Evolutionary conservation across 1,140 invertebrate genomes (phyloP).

Genomic region (Bradynema listronoti): DNA sequence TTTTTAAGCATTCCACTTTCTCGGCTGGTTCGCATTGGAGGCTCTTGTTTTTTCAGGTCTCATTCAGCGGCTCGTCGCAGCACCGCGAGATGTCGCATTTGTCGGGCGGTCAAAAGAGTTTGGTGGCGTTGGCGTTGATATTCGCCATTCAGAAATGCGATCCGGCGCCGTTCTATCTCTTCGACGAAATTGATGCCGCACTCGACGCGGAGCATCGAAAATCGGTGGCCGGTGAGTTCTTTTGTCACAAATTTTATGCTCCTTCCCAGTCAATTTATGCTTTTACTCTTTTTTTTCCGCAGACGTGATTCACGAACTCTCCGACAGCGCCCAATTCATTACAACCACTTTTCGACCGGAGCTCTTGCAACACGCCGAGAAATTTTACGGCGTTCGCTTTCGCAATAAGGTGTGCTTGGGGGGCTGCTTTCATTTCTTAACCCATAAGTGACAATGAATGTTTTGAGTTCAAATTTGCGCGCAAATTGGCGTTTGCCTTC

Average conservation of each 20-base stretch:
- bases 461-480: too few relatives aligned
- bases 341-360: constrained; percentile 87
- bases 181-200: constrained; percentile 98
- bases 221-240: constrained; percentile 80
- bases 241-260: constrained; percentile 35
- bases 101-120: constrained; percentile 94
- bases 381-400: constrained; percentile 98
- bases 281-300: constrained; percentile 40
- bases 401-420: constrained; percentile 93
- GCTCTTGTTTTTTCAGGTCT: too few relatives aligned
- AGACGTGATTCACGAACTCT: constrained; percentile 97
- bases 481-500: too few relatives aligned
- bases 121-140: constrained; percentile 91
- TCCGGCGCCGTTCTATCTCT: constrained; percentile 96
- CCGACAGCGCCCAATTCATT: constrained; percentile 91
- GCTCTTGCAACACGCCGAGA: constrained; percentile 89
- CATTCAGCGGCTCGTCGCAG: constrained; percentile 64
- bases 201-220: constrained; percentile 91
- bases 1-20: too few relatives aligned
- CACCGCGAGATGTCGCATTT: constrained; percentile 96
- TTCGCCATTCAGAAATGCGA: constrained; percentile 99
- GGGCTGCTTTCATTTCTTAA: too few relatives aligned
- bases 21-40: too few relatives aligned
- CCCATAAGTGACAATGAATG: too few relatives aligned
- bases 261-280: constrained; percentile 8